Conservation (phyloP, 2,113 vertebrate species). For the Orcinus orca region DNA sequence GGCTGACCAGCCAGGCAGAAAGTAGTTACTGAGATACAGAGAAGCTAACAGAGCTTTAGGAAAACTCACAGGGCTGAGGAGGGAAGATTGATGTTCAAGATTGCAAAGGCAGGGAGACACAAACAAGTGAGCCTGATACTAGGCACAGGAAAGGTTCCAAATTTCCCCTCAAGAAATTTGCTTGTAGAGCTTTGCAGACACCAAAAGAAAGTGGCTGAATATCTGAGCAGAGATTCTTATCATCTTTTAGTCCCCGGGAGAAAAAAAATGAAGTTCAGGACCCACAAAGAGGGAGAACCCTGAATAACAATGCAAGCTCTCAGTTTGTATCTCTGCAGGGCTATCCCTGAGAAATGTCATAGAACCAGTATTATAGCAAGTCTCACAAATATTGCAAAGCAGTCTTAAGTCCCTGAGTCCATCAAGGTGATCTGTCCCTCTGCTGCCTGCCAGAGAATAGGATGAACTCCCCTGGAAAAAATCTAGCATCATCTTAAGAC, state of each 20-base stretch:
- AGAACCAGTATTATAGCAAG: background rate
- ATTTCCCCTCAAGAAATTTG: background rate
- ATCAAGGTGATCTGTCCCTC: background rate
- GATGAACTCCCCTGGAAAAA: background rate
- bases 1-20: background rate
- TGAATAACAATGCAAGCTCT: background rate
- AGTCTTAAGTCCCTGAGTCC: background rate
- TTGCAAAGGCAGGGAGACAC: background rate
- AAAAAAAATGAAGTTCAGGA: background rate
- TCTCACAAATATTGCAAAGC: background rate
- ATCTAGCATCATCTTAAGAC: background rate
- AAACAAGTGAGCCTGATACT: background rate
- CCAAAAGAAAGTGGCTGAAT: background rate
- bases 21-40: background rate
- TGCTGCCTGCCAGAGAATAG: background rate
- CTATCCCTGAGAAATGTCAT: background rate
- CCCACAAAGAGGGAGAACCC: background rate
- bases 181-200: background rate
- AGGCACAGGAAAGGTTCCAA: too few species aligned
- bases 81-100: background rate
- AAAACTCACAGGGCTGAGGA: background rate
- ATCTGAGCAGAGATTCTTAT: background rate
- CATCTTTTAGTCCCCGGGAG: background rate
- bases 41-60: background rate
- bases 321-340: background rate